Conservation (phyloP, 1,140 invertebrate genomes). For the Heliconius congener region DNA sequence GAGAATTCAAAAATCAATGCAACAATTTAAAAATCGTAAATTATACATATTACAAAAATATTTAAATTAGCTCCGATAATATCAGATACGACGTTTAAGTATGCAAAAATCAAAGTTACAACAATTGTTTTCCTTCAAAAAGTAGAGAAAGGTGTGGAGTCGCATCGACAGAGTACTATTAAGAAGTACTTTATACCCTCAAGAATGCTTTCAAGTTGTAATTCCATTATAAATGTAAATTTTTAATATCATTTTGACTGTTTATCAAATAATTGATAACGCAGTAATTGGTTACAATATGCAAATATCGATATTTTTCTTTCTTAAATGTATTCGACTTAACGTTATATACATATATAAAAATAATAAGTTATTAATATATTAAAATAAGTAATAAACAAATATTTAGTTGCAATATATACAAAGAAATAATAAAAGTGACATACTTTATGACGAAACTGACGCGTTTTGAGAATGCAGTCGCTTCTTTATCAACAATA, state of each 20-base stretch:
- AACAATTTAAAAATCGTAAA: conserved; percentile 10
- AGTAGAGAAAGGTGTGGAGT: conserved; percentile 6
- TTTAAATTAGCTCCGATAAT: conserved; percentile 6
- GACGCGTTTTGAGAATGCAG: background rate
- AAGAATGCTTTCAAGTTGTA: background rate
- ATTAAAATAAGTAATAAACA: background rate
- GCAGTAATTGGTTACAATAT: background rate
- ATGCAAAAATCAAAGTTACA: conserved; percentile 11
- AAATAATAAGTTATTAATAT: background rate
- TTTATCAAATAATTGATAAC: conserved; percentile 14
- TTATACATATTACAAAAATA: background rate
- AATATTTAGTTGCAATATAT: background rate
- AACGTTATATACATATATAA: background rate
- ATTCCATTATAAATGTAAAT: conserved; percentile 15
- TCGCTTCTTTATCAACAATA: background rate
- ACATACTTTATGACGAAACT: background rate
- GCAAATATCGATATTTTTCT: conserved; percentile 1
- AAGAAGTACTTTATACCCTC: background rate
- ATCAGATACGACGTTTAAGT: conserved; percentile 13
- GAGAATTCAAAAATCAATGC: conserved; percentile 2
- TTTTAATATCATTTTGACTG: conserved; percentile 13
- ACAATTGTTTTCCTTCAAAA: background rate
- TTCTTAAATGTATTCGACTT: background rate
- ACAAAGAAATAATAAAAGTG: background rate
- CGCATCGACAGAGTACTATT: background rate